These are phyloP conservation scores for Tauraco hartlaubi DNA, from an alignment of 2,797 vertebrate genomes.

Conservation along the genomic window DNA sequence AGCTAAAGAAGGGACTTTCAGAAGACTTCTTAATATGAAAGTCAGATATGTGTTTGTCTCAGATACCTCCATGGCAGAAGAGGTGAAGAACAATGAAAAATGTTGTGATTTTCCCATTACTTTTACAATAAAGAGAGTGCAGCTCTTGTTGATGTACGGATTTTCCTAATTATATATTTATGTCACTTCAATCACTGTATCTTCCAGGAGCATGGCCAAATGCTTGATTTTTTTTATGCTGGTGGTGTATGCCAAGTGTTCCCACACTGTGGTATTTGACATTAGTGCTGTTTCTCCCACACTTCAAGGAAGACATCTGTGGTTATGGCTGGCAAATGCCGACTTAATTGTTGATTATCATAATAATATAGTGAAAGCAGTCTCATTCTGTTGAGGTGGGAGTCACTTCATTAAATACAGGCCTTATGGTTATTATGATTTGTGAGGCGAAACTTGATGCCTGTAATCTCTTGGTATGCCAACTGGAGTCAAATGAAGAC, in stretches of 20 bases:
- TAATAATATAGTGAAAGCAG: slow-evolving; percentile 23
- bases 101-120: background rate
- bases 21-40: background rate
- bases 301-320: slow-evolving; percentile 51
- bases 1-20: background rate
- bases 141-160: background rate
- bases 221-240: background rate
- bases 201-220: slow-evolving; percentile 25
- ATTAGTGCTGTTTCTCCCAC: slow-evolving; percentile 41
- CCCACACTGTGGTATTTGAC: slow-evolving; percentile 15
- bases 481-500: background rate
- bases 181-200: slow-evolving; percentile 1
- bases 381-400: background rate
- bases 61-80: background rate
- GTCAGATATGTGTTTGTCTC: background rate
- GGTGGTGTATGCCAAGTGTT: slow-evolving; percentile 6
- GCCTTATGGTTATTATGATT: background rate
- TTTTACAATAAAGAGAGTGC: background rate
- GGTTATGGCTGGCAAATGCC: slow-evolving; percentile 60
- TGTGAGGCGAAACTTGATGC: background rate
- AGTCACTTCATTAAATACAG: slow-evolving; percentile 17
- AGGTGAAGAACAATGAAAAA: background rate
- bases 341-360: slow-evolving; percentile 34
- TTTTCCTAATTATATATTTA: slow-evolving; percentile 27
- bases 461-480: background rate